Evolutionary conservation across 1,140 invertebrate species (phyloP).

Genomic region (Caenorhabditis tropicalis): DNA sequence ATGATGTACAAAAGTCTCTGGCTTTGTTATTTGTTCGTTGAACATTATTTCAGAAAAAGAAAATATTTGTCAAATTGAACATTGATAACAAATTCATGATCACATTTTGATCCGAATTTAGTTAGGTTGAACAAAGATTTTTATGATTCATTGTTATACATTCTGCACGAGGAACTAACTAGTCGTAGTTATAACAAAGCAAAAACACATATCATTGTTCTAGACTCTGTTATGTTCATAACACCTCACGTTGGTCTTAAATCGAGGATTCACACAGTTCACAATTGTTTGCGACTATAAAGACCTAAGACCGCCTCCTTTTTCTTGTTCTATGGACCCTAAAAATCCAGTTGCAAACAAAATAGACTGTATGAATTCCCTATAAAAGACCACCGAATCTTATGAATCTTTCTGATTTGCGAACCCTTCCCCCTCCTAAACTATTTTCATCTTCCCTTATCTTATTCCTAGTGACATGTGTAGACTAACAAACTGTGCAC

Average conservation of each 20-base stretch:
- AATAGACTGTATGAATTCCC: neutral
- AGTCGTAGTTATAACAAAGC: too few species aligned
- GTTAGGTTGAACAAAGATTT: neutral
- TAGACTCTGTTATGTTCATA: neutral
- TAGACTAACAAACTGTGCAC: slow-evolving; percentile 15
- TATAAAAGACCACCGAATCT: neutral
- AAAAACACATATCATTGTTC: neutral
- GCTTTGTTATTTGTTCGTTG: neutral
- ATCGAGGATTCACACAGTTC: too few species aligned
- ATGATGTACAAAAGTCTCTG: neutral
- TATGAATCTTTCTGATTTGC: neutral
- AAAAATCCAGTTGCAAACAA: slow-evolving; percentile 22
- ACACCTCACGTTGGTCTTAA: too few species aligned
- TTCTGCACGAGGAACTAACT: neutral
- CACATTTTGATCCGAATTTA: neutral
- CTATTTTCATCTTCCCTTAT: neutral
- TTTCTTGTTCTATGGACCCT: slow-evolving; percentile 9
- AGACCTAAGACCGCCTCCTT: neutral
- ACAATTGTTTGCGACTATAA: too few species aligned
- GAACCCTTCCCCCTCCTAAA: neutral
- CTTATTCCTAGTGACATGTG: neutral
- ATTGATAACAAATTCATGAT: neutral
- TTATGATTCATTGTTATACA: neutral
- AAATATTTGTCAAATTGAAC: slow-evolving; percentile 2
- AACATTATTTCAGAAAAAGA: neutral